Evolutionary conservation across 2,888 invertebrate genomes (phyloP).

Genomic region (Pyrgus malvae): DNA sequence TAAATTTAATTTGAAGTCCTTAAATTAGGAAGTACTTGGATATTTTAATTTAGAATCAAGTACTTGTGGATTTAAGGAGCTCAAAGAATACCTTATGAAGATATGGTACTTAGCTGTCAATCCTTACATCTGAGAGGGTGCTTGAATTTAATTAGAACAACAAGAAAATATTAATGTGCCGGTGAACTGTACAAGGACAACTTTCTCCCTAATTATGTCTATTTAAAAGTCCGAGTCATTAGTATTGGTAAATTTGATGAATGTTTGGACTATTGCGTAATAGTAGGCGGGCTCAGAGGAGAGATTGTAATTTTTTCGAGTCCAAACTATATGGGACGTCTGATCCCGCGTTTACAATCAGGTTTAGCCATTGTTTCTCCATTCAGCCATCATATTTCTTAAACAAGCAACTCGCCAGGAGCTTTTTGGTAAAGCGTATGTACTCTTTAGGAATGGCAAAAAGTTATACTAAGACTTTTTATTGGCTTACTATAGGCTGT

Average conservation of each 20-base stretch:
- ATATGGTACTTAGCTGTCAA: conserved; percentile 31
- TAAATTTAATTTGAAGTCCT: neutral
- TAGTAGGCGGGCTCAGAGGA: too few species aligned
- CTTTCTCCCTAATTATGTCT: conserved; percentile 50
- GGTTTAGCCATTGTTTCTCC: too few species aligned
- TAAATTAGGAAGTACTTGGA: conserved; percentile 17
- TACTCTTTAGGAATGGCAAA: too few species aligned
- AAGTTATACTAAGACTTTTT: too few species aligned
- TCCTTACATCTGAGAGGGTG: conserved; percentile 42
- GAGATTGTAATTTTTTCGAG: too few species aligned
- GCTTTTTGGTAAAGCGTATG: too few species aligned
- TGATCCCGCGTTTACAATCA: too few species aligned
- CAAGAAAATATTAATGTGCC: conserved; percentile 40
- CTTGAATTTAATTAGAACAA: conserved; percentile 54
- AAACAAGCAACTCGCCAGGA: too few species aligned
- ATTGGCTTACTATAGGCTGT: too few species aligned
- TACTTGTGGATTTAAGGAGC: conserved; percentile 25
- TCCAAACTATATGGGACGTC: too few species aligned
- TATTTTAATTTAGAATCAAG: conserved; percentile 20
- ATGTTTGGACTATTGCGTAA: conserved; percentile 40
- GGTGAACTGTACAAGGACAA: conserved; percentile 41
- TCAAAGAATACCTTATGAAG: conserved; percentile 22
- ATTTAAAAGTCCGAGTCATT: conserved; percentile 35
- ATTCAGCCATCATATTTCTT: too few species aligned
- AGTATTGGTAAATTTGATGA: conserved; percentile 42